These are phyloP conservation scores for Cyprinodon brontotheroides DNA, from an alignment of 2,113 vertebrate species.

Conservation along the genomic window DNA sequence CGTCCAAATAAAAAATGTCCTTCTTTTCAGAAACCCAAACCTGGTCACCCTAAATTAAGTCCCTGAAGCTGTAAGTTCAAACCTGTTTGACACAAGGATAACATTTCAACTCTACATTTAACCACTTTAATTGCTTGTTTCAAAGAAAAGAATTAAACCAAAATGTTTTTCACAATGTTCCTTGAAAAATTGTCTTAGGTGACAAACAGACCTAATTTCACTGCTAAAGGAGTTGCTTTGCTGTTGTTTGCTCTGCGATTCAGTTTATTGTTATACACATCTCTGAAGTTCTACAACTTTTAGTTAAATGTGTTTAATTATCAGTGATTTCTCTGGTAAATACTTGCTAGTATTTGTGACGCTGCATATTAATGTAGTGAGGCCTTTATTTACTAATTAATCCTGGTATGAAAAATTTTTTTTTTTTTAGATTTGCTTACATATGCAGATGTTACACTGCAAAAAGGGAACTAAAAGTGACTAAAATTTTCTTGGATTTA, in stretches of 20 bases:
- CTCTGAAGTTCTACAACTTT: conserved; percentile 15
- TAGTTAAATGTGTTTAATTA: not conserved
- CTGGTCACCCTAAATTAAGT: not conserved
- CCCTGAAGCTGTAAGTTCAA: not conserved
- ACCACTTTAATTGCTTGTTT: not conserved
- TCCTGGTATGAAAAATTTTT: not conserved
- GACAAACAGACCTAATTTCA: not conserved
- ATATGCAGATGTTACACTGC: no score
- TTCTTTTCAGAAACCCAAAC: no score
- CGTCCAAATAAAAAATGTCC: no score
- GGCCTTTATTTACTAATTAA: not conserved
- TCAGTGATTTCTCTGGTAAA: not conserved
- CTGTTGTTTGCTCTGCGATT: conserved; percentile 8
- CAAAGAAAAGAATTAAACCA: not conserved
- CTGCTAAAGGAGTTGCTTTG: not conserved
- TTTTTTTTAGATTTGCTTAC: no score
- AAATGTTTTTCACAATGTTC: not conserved
- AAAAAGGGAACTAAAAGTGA: no score
- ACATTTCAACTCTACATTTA: not conserved
- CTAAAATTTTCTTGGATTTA: no score
- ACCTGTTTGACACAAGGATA: not conserved
- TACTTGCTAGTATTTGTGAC: not conserved
- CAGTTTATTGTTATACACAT: conserved; percentile 56
- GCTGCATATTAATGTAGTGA: not conserved
- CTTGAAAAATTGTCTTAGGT: not conserved